Conservation (phyloP, 2,113 vertebrate genomes). For the Dolichallabes microphthalmus region DNA sequence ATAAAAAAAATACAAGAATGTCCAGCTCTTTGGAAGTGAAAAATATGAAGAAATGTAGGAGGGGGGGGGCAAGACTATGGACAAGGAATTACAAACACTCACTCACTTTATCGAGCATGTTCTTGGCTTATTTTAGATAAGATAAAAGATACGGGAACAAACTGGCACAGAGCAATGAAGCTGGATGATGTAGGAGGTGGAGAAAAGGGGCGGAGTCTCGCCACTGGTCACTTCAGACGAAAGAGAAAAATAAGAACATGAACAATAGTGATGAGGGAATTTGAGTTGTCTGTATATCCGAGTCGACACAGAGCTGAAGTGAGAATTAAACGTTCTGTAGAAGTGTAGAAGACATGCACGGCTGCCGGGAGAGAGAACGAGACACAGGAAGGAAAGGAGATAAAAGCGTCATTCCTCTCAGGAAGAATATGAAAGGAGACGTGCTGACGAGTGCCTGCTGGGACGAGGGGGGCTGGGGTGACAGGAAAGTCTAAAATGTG, state of each 20-base stretch:
- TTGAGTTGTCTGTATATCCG: no score
- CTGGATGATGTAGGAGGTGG: neutral
- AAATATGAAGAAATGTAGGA: no score
- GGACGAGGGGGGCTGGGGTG: neutral
- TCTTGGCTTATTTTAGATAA: no score
- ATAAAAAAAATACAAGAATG: no score
- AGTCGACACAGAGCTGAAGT: neutral
- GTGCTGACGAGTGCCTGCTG: neutral
- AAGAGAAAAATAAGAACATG: neutral
- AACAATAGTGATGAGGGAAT: no score
- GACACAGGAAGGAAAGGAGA: neutral
- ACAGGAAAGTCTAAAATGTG: slow-evolving; percentile 10
- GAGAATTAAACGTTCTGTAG: neutral
- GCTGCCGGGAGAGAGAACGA: neutral
- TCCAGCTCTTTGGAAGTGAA: no score
- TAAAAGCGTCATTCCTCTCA: neutral
- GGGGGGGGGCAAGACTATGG: no score
- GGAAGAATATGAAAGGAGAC: neutral
- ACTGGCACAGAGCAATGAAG: neutral
- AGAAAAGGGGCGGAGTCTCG: neutral
- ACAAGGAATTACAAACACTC: no score
- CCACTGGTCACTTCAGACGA: neutral
- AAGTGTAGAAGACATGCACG: no score
- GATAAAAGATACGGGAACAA: neutral
- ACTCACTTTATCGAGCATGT: no score